These are phyloP conservation scores for Styela clava DNA, from an alignment of 23 tunicate species.

Conservation along the genomic window DNA sequence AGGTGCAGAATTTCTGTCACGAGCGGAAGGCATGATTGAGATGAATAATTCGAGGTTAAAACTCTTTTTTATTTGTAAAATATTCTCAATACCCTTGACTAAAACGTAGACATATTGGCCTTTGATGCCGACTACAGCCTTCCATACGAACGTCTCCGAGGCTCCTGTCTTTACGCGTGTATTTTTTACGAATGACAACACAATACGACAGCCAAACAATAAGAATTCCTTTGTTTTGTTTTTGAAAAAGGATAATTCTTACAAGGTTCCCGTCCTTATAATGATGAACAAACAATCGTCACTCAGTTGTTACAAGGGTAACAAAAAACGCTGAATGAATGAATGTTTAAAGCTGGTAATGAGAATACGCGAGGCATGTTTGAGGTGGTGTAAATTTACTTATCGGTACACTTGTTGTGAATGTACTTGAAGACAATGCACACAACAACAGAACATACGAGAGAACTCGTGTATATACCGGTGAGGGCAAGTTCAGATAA, in stretches of 20 bases:
- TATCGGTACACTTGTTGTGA: neutral
- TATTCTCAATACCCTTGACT: too few species aligned
- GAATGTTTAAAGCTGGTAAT: neutral
- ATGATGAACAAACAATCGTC: neutral
- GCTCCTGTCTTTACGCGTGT: neutral
- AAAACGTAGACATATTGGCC: too few species aligned
- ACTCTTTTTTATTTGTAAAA: too few species aligned
- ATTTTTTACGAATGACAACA: neutral
- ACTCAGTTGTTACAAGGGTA: neutral
- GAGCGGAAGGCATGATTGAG: slow-evolving; percentile 10
- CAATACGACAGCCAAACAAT: neutral
- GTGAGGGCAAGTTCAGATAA: too few species aligned
- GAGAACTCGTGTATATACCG: too few species aligned
- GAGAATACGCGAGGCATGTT: neutral
- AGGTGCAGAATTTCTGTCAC: neutral
- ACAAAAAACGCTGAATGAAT: neutral
- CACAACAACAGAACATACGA: too few species aligned
- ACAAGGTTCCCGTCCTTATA: neutral
- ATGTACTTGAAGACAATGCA: neutral
- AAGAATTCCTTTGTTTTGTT: neutral
- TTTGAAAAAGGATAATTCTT: neutral
- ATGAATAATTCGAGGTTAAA: too few species aligned
- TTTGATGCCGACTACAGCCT: too few species aligned
- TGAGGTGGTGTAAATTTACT: neutral
- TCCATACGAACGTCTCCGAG: too few species aligned